phyloP scores from a whole-genome alignment of 1,140 invertebrate species.

The Pollicipes pollicipes region DNA sequence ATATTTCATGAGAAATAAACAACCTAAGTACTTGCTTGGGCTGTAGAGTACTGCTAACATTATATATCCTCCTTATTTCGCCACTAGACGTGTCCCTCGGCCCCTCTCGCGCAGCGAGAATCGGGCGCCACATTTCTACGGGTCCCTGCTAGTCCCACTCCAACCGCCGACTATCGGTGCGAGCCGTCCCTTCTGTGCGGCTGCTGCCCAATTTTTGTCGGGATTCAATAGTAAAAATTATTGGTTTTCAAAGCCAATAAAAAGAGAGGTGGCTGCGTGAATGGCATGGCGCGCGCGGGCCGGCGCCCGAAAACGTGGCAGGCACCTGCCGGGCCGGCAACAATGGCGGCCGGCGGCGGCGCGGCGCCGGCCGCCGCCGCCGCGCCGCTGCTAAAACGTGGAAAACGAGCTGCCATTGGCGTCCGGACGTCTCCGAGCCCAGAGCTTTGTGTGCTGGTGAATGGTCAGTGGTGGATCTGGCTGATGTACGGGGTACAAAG shows the following conservation, averaged over 20 bases:
- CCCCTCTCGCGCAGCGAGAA: too few relatives aligned
- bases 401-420: background rate
- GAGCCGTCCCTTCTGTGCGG: background rate
- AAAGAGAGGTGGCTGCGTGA: background rate
- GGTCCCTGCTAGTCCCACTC: too few relatives aligned
- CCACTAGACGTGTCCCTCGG: too few relatives aligned
- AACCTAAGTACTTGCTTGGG: too few relatives aligned
- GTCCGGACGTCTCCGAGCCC: background rate
- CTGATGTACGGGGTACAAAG: background rate
- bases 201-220: constrained; percentile 1
- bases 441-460: background rate
- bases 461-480: background rate
- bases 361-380: too few relatives aligned
- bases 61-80: too few relatives aligned
- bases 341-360: background rate
- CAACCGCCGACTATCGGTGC: background rate
- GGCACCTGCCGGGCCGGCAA: background rate
- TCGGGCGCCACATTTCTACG: too few relatives aligned
- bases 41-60: too few relatives aligned
- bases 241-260: constrained; percentile 2
- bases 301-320: background rate
- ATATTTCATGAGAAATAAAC: too few relatives aligned
- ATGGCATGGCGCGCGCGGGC: background rate
- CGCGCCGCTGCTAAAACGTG: background rate
- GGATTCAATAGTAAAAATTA: background rate